These are phyloP conservation scores for Ophonus ardosiacus DNA, from an alignment of 2,888 invertebrate genomes.

Conservation along the genomic window DNA sequence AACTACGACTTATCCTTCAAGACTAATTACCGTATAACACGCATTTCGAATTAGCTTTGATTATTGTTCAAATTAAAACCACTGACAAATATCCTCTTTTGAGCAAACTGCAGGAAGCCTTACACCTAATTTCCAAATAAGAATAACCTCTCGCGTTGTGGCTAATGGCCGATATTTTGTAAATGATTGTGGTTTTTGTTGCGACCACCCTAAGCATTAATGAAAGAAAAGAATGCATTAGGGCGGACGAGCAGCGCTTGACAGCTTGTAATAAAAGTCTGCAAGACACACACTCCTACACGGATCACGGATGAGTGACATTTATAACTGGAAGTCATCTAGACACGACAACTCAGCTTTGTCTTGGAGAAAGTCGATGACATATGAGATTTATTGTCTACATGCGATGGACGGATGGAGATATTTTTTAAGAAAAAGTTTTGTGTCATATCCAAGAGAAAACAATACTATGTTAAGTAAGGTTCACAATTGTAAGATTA, in stretches of 20 bases:
- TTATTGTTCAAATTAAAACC: conserved; percentile 16
- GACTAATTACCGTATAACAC: neutral
- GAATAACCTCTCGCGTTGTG: conserved; percentile 34
- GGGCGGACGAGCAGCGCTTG: conserved; percentile 45
- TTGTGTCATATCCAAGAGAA: neutral
- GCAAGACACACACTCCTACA: conserved; percentile 43
- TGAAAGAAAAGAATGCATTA: conserved; percentile 64
- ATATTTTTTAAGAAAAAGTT: neutral
- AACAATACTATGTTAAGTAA: neutral
- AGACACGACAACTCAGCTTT: conserved; percentile 72
- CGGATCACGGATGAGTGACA: conserved; percentile 69
- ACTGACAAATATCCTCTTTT: conserved; percentile 18
- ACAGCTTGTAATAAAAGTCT: conserved; percentile 60
- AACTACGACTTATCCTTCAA: no score
- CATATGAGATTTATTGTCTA: neutral
- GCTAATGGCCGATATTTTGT: conserved; percentile 58
- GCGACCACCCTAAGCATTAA: conserved; percentile 55
- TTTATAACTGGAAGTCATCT: conserved; percentile 74
- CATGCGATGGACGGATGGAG: neutral
- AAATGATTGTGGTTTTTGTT: conserved; percentile 56
- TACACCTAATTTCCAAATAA: conserved; percentile 25
- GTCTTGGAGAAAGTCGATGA: conserved; percentile 65
- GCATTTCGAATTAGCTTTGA: conserved; percentile 15
- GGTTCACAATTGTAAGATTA: no score
- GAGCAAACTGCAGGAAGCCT: neutral